A percentile compares a stretch with the other conserved stretches of the same genome.
phyloP scores from a whole-genome alignment of 2,797 vertebrate genomes.

The Hirundo rustica region DNA sequence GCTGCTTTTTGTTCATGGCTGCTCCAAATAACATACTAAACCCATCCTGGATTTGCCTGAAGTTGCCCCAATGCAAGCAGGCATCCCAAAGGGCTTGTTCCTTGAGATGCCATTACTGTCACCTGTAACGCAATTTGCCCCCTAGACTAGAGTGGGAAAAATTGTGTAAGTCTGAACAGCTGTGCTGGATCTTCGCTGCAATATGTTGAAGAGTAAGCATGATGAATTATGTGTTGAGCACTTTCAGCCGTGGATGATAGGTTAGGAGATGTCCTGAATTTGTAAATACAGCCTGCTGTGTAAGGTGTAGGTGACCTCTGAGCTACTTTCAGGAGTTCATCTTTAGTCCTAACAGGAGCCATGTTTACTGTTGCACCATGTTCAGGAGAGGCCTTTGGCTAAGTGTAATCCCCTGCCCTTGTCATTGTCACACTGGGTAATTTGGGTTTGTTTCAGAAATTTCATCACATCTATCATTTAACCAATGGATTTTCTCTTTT shows the following conservation, averaged over 20 bases:
- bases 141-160: not conserved
- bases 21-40: not conserved
- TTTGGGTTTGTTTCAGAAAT: not conserved
- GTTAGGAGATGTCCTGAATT: not conserved
- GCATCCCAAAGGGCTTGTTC: not conserved
- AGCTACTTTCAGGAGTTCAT: not conserved
- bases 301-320: not conserved
- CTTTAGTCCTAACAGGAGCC: not conserved
- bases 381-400: not conserved
- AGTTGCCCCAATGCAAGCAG: not conserved
- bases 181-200: not conserved
- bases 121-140: not conserved
- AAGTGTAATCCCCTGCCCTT: not conserved
- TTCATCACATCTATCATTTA: not conserved
- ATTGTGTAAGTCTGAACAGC: not conserved
- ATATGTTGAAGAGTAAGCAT: not conserved
- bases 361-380: not conserved
- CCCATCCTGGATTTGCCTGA: not conserved
- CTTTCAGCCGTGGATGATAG: not conserved
- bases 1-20: not conserved
- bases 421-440: not conserved
- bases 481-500: not conserved
- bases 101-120: not conserved
- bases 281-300: not conserved
- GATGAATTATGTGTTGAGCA: not conserved